phyloP scores from a whole-genome alignment of 2,888 invertebrate genomes.

The Homarus gammarus region DNA sequence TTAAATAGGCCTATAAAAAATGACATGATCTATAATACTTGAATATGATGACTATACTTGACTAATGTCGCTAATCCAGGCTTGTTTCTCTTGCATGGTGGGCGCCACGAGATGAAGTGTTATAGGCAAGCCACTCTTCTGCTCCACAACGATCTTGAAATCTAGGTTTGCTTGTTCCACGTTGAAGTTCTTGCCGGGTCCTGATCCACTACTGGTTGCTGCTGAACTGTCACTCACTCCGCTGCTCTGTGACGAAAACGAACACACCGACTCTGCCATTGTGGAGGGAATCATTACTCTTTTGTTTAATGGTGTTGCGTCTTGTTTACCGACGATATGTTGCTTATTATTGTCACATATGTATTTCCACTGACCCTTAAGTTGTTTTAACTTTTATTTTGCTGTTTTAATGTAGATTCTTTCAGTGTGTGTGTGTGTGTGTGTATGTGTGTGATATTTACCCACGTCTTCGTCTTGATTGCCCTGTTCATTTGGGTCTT shows the following conservation, averaged over 20 bases:
- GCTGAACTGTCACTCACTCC: conserved; percentile 79
- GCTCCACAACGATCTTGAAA: conserved; percentile 86
- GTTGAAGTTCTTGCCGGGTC: conserved; percentile 77
- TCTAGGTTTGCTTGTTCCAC: conserved; percentile 83
- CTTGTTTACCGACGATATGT: too few relatives aligned
- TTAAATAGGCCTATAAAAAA: background rate
- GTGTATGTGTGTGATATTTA: too few relatives aligned
- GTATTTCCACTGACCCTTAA: background rate
- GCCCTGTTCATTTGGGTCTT: conserved; percentile 87
- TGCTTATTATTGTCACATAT: too few relatives aligned
- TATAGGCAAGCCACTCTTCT: conserved; percentile 84
- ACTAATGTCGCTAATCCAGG: conserved; percentile 95
- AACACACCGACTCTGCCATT: conserved; percentile 82
- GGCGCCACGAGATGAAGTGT: conserved; percentile 85
- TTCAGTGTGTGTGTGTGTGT: too few relatives aligned
- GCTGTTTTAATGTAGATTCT: too few relatives aligned
- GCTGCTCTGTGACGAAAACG: conserved; percentile 82
- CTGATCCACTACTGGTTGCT: conserved; percentile 77
- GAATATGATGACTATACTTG: conserved; percentile 81
- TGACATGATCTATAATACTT: background rate
- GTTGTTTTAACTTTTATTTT: background rate
- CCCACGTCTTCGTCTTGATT: conserved; percentile 83
- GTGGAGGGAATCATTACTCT: too few relatives aligned
- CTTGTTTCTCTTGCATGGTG: conserved; percentile 92
- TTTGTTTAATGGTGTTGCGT: too few relatives aligned